Conservation (phyloP, 30 jellyfish, hydroid and myxozoan species). For the Aurelia aurita complex sp. Pacific region DNA sequence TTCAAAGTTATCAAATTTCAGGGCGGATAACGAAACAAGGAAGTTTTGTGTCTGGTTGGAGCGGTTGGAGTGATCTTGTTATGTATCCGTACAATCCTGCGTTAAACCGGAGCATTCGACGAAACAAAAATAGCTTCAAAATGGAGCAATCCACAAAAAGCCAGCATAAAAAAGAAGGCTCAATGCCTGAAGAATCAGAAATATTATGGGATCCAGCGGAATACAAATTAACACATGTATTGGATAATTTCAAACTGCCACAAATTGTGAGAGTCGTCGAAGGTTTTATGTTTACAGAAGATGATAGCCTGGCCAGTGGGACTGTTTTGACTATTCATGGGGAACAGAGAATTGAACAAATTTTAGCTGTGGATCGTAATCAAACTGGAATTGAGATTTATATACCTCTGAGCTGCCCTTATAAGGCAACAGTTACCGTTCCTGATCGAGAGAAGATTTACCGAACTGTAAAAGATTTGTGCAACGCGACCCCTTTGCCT, state of each 20-base stretch:
- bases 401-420: constrained; percentile 88
- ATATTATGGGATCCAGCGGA: constrained; percentile 80
- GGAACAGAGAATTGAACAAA: constrained; percentile 53
- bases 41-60: neutral
- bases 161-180: neutral
- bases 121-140: neutral
- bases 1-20: neutral
- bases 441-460: constrained; percentile 52
- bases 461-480: constrained; percentile 64
- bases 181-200: constrained; percentile 15
- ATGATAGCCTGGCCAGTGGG: constrained; percentile 96
- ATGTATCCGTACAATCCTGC: constrained; percentile 67
- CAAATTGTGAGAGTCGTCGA: constrained; percentile 91
- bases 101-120: constrained; percentile 40
- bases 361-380: constrained; percentile 61
- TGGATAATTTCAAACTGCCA: constrained; percentile 87
- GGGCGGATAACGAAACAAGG: constrained; percentile 1
- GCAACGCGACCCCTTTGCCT: constrained; percentile 78
- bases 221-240: constrained; percentile 57
- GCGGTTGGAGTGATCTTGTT: neutral
- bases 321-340: constrained; percentile 90
- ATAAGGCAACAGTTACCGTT: constrained; percentile 48
- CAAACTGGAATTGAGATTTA: constrained; percentile 41
- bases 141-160: neutral
- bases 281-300: constrained; percentile 93